phyloP scores from a whole-genome alignment of 2,888 invertebrate species.

The Hypomecis atomaria region DNA sequence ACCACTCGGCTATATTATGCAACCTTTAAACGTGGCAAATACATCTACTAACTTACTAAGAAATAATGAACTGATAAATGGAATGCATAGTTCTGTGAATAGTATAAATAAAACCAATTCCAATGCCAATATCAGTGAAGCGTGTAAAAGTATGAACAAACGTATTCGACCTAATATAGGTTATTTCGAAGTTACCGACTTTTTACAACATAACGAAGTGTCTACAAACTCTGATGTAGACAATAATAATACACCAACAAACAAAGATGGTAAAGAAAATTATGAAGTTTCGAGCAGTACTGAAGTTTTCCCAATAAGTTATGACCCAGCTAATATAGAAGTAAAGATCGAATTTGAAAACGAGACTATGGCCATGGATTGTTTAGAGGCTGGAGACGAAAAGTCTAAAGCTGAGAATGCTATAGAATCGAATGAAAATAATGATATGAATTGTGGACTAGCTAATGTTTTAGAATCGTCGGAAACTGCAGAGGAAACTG shows the following conservation, averaged over 20 bases:
- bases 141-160: background rate
- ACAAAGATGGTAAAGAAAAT: background rate
- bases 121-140: background rate
- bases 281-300: conserved; percentile 3
- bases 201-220: conserved; percentile 5
- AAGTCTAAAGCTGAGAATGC: too few species aligned
- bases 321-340: background rate
- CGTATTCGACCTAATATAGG: background rate
- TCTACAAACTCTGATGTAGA: conserved; percentile 1
- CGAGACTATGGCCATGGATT: background rate
- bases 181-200: background rate
- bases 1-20: too few species aligned
- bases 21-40: too few species aligned
- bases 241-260: background rate
- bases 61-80: too few species aligned
- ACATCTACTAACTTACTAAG: too few species aligned
- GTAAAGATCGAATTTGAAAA: background rate
- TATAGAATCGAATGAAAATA: too few species aligned
- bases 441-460: too few species aligned
- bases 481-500: too few species aligned
- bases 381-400: background rate
- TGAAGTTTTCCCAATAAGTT: background rate
- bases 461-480: too few species aligned
- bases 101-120: background rate
- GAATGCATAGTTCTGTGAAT: background rate